Evolutionary conservation across 1,140 invertebrate species (phyloP), one percentile per base, ranked within the genome.

Genomic region (Propsilocerus akamusi): DNA sequence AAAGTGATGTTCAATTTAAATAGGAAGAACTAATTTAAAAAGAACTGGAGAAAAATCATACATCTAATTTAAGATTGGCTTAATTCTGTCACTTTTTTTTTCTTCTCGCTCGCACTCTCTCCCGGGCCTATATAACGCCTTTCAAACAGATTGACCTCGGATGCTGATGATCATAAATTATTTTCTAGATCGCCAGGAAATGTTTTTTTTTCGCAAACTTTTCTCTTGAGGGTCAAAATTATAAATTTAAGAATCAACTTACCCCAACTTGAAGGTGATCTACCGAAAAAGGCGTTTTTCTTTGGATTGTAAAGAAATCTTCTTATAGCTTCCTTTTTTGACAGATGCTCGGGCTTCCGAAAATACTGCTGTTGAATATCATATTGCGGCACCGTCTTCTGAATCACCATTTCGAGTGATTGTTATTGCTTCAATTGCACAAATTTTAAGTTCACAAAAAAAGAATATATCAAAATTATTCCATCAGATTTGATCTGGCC

Each of bases 201-300:
- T 49, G 50, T 54, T 56, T 51, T 53, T 48, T 55, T 55, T 51
- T 24, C 32, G 46, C 25, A 54, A 57, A 48, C 52, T 53, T 37
- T 24, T n/a, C 8, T 51, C n/a, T 26, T 25, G 24, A 17, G 26
- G 10, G 32, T 23, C 25, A 12, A 22, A 14, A 51, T 61, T 10
- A 24, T 37, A 26, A 11, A 46, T 46, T 26, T 34, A 12, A 41
- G 22, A 34, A 10, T 20, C 26, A n/a, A 75, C 78, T 81, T 65
- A 82, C 80, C 77, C 81, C 81, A 84, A 60, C 77, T 80, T 11
- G 72, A 63, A 23, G 69, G 74, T 6, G 78, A 81, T 51, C 81
- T 68, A 17, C 81, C 81, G 30, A 79, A 73, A 57, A 83, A 72
- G 56, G 74, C 68, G 56, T 70, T 75, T 3, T 73, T 78, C 57